A percentile compares a stretch with the other conserved stretches of the same genome.
Evolutionary conservation across 53 echinoderm and acorn worm genomes (phyloP).

Genomic region (Zoroaster sp.): DNA sequence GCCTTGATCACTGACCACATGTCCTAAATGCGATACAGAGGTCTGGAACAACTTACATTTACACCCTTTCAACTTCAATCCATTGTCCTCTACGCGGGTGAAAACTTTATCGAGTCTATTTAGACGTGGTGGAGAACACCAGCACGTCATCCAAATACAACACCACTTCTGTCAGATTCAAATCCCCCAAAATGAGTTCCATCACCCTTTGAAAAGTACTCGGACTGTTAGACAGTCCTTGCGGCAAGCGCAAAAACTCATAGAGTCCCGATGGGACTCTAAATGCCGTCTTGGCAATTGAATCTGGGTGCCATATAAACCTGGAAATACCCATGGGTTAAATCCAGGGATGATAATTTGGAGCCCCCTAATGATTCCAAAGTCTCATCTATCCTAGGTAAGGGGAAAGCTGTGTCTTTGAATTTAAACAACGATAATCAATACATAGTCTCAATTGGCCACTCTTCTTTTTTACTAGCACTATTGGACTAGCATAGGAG

Average conservation of each 20-base stretch:
- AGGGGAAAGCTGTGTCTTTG: slow-evolving; percentile 63
- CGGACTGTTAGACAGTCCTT: too few relatives aligned
- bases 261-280: too few relatives aligned
- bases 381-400: too few relatives aligned
- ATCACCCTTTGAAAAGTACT: too few relatives aligned
- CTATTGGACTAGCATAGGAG: slow-evolving; percentile 69
- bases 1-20: too few relatives aligned
- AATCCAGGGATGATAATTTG: too few relatives aligned
- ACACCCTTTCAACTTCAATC: too few relatives aligned
- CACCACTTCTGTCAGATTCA: slow-evolving; percentile 15
- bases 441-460: slow-evolving; percentile 54
- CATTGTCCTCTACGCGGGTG: too few relatives aligned
- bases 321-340: slow-evolving; percentile 35
- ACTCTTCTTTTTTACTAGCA: slow-evolving; percentile 51
- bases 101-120: too few relatives aligned
- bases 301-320: not conserved
- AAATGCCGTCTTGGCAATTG: slow-evolving; percentile 52
- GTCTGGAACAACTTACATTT: not conserved
- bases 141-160: slow-evolving; percentile 1
- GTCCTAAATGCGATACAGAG: not conserved
- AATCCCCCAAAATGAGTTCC: too few relatives aligned
- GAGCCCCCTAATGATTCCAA: slow-evolving; percentile 23
- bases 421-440: slow-evolving; percentile 47
- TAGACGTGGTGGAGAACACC: not conserved
- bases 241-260: too few relatives aligned